These are phyloP conservation scores for Dryococelus australis DNA, from an alignment of 2,888 invertebrate genomes.

Conservation along the genomic window DNA sequence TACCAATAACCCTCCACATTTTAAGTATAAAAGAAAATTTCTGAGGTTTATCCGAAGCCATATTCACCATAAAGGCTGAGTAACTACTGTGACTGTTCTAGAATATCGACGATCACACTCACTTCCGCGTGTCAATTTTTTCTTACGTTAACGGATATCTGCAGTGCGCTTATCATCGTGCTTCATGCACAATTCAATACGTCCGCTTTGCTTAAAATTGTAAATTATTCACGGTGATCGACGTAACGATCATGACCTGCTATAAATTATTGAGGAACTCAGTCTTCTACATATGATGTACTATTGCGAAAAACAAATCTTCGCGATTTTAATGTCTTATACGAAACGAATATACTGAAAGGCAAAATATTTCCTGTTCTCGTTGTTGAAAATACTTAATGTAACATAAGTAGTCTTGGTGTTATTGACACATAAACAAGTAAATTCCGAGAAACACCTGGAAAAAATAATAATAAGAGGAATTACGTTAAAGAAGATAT, in stretches of 20 bases:
- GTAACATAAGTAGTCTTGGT: no score
- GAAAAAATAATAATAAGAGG: no score
- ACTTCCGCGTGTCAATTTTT: background rate
- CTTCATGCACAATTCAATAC: background rate
- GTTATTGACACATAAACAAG: no score
- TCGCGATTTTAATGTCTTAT: no score
- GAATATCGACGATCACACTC: background rate
- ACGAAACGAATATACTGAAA: no score
- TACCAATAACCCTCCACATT: background rate
- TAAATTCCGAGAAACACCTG: no score
- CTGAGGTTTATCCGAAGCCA: background rate
- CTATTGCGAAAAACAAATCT: no score
- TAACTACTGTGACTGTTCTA: no score
- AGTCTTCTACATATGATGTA: no score
- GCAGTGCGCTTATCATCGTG: background rate
- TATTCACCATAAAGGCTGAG: background rate
- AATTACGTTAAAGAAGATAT: no score
- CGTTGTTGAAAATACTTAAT: no score
- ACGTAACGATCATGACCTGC: slow-evolving; percentile 6
- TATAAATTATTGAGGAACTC: background rate
- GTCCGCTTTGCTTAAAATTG: background rate
- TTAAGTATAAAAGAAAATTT: background rate
- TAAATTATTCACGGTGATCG: background rate
- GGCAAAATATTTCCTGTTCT: no score
- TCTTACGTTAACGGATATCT: background rate